These are phyloP conservation scores for Dendrolimus pini DNA, from an alignment of 2,888 invertebrate genomes.

Conservation along the genomic window DNA sequence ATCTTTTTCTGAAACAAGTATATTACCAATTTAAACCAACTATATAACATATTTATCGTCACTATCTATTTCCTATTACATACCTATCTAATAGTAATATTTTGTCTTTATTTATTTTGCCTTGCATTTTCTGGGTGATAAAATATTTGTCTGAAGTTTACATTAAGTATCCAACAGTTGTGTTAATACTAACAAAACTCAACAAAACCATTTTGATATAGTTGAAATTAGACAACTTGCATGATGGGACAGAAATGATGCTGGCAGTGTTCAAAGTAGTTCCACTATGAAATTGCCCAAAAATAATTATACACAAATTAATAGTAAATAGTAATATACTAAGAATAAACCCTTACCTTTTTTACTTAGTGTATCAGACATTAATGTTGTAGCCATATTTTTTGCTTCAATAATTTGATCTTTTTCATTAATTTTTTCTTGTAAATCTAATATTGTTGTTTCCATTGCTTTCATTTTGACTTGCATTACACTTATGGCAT, in stretches of 20 bases:
- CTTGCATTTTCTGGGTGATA: neutral
- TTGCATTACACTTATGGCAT: constrained; percentile 55
- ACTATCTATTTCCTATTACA: neutral
- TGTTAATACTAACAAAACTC: no score
- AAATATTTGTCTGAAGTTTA: no score
- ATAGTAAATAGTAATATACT: constrained; percentile 1
- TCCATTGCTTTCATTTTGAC: constrained; percentile 80
- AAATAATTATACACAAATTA: constrained; percentile 3
- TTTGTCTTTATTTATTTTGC: neutral
- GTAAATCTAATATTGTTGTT: constrained; percentile 85
- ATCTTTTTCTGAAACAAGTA: constrained; percentile 73
- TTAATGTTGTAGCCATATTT: constrained; percentile 85
- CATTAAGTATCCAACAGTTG: no score
- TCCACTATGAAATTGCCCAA: neutral
- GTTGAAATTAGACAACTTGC: no score
- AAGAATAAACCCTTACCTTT: constrained; percentile 52
- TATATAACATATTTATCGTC: neutral
- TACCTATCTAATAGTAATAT: neutral
- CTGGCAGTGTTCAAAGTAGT: no score
- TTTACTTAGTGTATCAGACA: constrained; percentile 84
- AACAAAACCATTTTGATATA: no score
- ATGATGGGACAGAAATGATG: no score
- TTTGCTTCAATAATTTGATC: constrained; percentile 89
- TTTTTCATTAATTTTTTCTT: constrained; percentile 89
- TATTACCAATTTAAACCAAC: no score